Evolutionary conservation across 1,140 invertebrate species (phyloP), one percentile per base, ranked within the genome.

Genomic region (Caerostris darwini): DNA sequence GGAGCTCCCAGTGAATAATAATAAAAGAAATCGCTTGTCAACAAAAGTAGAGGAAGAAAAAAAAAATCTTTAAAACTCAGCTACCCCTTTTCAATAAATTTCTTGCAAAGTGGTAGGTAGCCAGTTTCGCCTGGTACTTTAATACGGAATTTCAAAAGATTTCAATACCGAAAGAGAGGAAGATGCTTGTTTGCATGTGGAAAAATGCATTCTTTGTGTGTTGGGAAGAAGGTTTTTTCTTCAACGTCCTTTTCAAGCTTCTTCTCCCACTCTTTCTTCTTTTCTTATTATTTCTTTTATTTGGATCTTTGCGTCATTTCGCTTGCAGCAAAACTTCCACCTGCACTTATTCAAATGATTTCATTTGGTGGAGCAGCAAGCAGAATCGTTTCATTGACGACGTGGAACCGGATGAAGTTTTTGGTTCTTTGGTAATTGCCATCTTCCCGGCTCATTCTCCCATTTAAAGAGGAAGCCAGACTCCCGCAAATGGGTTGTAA

Each of bases 171-270:
- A 50, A 77, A 8, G 8, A 7, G 34, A 10, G 2, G 34, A 34
- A 34, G 34, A 34, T 34, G 34, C 34, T 71, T 71, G 7, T 77
- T 77, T 77, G 69, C 50, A 4, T 4, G 34, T 12, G 3, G 69
- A 77, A 77, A 77, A 77, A 53, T 77, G 69, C 69, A 77, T 77
- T 34, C 69, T 77, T 69, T 77, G 34, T 77, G 69, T 77, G 69
- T 77, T 10, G 2, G 50, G 12, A 17, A 3, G 8, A 77, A 77
- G 8, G 19, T 12, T 77, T 77, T 77, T 71, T 77, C 34, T 77
- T 34, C 34, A 19, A 7, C 10, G 4, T 53, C 34, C 69, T 77
- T 50, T 34, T 50, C 19, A 34, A 34, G 34, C 34, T 5, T 34
- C 2, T 34, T 34, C 34, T 34, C 3, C 12, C 10, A 1, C 19